Percentiles rank a stretch among this genome's conserved stretches.
Conservation (phyloP, 2,888 invertebrate species). For the Andrena hattorfiana region DNA sequence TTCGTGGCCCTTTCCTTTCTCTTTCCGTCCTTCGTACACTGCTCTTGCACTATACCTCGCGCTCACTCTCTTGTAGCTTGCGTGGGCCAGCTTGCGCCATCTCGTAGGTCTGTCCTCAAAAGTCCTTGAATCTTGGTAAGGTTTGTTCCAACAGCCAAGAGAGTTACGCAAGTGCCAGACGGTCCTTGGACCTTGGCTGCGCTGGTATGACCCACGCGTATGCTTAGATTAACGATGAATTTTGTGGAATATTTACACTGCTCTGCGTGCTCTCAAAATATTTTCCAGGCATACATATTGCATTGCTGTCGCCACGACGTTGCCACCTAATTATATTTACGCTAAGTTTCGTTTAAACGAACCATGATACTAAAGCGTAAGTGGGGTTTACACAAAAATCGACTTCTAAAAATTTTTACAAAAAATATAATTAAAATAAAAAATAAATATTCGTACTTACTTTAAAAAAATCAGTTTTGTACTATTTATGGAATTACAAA, state of each 20-base stretch:
- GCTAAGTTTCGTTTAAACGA: too few species aligned
- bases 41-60: constrained; percentile 21
- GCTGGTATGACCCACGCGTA: constrained; percentile 7
- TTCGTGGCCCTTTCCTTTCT: neutral
- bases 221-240: constrained; percentile 36
- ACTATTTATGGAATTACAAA: too few species aligned
- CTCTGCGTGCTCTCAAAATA: neutral
- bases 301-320: neutral
- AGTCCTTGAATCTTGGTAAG: constrained; percentile 50
- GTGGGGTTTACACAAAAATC: too few species aligned
- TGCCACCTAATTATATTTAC: too few species aligned
- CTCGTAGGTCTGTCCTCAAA: constrained; percentile 44
- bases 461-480: too few species aligned
- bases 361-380: too few species aligned
- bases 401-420: too few species aligned
- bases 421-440: too few species aligned
- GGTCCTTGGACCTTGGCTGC: constrained; percentile 26
- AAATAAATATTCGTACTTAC: too few species aligned
- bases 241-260: constrained; percentile 10
- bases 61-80: constrained; percentile 26
- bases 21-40: constrained; percentile 8
- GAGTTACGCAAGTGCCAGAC: constrained; percentile 36
- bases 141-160: constrained; percentile 47
- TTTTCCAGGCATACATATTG: neutral
- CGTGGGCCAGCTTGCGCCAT: constrained; percentile 44